Base-by-base conservation (phyloP, 2,113 vertebrate genomes). In the Choloepus hoffmanni region DNA sequence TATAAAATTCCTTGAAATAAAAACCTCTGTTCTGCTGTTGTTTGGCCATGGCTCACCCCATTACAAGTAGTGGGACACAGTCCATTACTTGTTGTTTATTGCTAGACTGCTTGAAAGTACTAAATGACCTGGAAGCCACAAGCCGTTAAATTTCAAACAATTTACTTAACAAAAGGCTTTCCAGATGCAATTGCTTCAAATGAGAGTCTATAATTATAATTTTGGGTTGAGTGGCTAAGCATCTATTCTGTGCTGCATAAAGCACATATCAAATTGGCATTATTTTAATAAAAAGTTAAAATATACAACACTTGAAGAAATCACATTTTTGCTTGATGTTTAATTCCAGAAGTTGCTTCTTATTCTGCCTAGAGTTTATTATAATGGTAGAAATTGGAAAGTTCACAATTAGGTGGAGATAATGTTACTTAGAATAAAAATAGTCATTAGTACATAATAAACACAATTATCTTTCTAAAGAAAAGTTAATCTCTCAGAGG, bases 251-350 rank as follows among this genome's bases (percentile, higher is more conserved):
- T 14, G 5, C 45, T 90, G 26, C 23, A 53, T 74, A 92, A 68
- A 50, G 60, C 11, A 79, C 9, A 90, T 77, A 24, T 85, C 50
- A 92, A 43, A 58, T 45, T 43, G 73, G 30, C n/a, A 45, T 95
- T 92, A 43, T 90, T 95, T 92, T 94, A 53, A 90, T 94, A 45
- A 81, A 91, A 55, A 33, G 19, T 79, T 95, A 58, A 84, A 85
- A 70, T 53, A 70, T 53, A 62, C 8, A 74, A 43, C 13, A 18
- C 50, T 76, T 62, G 28, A n/a, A 68, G n/a, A 81, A 73, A 62
- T 33, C 0, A 7, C 33, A 60, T 3, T 70, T 67, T 21, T 84
- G 11, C 30, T 81, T 81, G 76, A 67, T 79, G 50, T 67, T 86
- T 78, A 36, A 93, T 88, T 74, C 26, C 43, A 93, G 8, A 3